Conservation (phyloP, 2,113 vertebrate species). For the Petaurus breviceps region DNA sequence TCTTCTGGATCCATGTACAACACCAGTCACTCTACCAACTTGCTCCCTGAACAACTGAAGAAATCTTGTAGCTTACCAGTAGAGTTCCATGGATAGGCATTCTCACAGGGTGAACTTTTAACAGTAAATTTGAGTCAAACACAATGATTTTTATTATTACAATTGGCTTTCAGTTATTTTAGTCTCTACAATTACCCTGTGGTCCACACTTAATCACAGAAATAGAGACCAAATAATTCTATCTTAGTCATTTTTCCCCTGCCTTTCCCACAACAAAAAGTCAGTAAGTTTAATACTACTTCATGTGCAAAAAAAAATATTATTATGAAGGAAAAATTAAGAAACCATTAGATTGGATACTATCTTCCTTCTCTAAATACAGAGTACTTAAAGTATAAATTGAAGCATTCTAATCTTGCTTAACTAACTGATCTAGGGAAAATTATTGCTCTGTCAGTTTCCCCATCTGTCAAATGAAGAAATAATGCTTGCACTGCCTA, state of each 20-base stretch:
- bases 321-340: not conserved
- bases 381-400: not conserved
- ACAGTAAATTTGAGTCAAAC: not conserved
- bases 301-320: not conserved
- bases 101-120: not conserved
- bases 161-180: not conserved
- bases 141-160: not conserved
- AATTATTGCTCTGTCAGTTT: not conserved
- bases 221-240: not conserved
- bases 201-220: not conserved
- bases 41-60: not conserved
- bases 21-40: not conserved
- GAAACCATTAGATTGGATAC: not conserved
- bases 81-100: not conserved
- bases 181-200: not conserved
- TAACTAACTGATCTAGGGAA: not conserved
- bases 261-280: not conserved
- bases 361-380: not conserved
- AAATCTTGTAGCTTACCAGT: not conserved
- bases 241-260: not conserved
- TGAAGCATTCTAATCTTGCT: not conserved
- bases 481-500: not conserved
- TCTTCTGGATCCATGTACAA: not conserved
- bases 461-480: not conserved
- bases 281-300: not conserved